phyloP scores from a whole-genome alignment of 2,113 vertebrate species.

The Lepus timidus region DNA sequence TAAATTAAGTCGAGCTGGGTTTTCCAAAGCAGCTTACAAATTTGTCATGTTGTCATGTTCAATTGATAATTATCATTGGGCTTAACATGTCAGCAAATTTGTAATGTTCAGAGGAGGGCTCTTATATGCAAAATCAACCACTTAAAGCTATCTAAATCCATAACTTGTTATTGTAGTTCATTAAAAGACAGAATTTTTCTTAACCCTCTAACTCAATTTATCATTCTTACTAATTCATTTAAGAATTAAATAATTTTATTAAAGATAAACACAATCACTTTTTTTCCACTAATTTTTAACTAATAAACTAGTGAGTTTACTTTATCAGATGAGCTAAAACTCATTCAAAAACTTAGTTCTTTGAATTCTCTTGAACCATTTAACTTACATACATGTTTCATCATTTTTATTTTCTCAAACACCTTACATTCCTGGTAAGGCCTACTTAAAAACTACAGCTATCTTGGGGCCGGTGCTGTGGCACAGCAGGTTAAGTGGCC shows the following conservation, averaged over 20 bases:
- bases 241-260: slow-evolving; percentile 57
- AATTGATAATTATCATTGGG: slow-evolving; percentile 32
- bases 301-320: slow-evolving; percentile 28
- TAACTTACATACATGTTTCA: slow-evolving; percentile 14
- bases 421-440: background rate
- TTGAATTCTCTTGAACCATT: slow-evolving; percentile 54
- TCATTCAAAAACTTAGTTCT: slow-evolving; percentile 6
- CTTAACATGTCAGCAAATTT: slow-evolving; percentile 47
- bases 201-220: slow-evolving; percentile 52
- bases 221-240: slow-evolving; percentile 50
- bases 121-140: slow-evolving; percentile 62
- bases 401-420: slow-evolving; percentile 38
- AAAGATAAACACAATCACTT: slow-evolving; percentile 48
- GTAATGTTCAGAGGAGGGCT: slow-evolving; percentile 51
- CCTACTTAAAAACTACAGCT: background rate
- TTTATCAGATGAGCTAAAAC: slow-evolving; percentile 32
- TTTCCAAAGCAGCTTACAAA: slow-evolving; percentile 25
- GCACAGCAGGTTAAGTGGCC: too few relatives aligned
- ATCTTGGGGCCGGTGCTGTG: too few relatives aligned
- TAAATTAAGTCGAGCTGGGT: slow-evolving; percentile 34
- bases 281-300: slow-evolving; percentile 27
- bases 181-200: slow-evolving; percentile 64
- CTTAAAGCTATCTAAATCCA: slow-evolving; percentile 55
- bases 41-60: slow-evolving; percentile 48
- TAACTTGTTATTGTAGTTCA: slow-evolving; percentile 56